Base-by-base conservation (phyloP, 23 tunicate genomes). In the Clavelina lepadiformis region DNA sequence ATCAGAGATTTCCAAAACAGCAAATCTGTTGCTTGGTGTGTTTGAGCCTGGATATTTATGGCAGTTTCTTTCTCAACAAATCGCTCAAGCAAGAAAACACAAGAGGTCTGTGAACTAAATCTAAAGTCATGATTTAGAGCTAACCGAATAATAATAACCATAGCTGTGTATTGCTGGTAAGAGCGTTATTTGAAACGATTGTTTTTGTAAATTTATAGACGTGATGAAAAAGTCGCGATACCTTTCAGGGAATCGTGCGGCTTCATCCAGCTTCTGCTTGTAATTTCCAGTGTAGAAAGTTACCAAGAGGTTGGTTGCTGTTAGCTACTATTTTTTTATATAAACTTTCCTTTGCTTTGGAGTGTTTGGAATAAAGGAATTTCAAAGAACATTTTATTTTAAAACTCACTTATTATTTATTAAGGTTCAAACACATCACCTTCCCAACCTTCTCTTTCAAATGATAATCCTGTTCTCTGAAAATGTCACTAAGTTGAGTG, bases 21-120 rank as follows among this genome's bases (percentile, higher is more conserved):
- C 60, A 28, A 77, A 72, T 52, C 53, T 78, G 31, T 66, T 86
- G 15, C 62, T 86, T 5, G 73, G 64, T 49, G 72, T 58, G 31
- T 86, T 86, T 51, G 85, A 86, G 51, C 64, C 84, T 0, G 71
- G 68, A 23, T 86, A 65, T 57, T 58, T 86, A 2, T 86, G 95
- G 95, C 55, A 36, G 26, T 55, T 68, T 45, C 0, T 72, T 0
- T 37, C 73, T 2, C 46, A 21, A 2, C 29, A 0, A 29, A 5
- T 19, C 46, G 36, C 3, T 35, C 67, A 0, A 20, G 3, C 4
- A 27, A 71, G 18, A 15, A 41, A 11, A 15, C 49, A 41, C 13
- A 41, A 41, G 49, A 41, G 49, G 49, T 11, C 11, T n/a, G n/a
- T n/a, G n/a, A n/a, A n/a, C n/a, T n/a, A n/a, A n/a, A n/a, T n/a